A percentile compares a stretch with the other conserved stretches of the same genome.
Conservation (phyloP, 2,888 invertebrate genomes). For the Yponomeuta plumbellus region DNA sequence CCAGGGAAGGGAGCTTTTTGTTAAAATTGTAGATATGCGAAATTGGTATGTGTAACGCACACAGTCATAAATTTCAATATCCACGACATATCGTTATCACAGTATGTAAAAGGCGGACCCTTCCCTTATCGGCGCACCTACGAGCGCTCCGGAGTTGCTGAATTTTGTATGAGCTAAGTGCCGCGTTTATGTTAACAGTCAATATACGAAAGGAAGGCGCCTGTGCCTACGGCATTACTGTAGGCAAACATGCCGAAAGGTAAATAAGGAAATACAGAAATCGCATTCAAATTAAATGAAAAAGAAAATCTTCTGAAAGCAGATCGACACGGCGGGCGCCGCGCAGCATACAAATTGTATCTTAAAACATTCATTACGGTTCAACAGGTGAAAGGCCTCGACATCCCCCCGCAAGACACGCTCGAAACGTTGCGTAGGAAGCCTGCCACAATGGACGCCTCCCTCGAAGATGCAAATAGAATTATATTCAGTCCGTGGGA, state of each 20-base stretch:
- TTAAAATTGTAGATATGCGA: too few relatives aligned
- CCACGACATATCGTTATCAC: background rate
- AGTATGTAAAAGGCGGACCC: background rate
- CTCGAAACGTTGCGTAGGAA: conserved; percentile 45
- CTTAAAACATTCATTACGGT: conserved; percentile 18
- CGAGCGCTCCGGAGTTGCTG: background rate
- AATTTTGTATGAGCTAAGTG: conserved; percentile 3
- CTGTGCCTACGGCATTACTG: background rate
- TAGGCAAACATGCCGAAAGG: background rate
- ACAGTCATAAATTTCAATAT: background rate
- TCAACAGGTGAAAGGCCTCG: conserved; percentile 63
- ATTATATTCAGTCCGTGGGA: conserved; percentile 75
- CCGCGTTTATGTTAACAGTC: background rate
- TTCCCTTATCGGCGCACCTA: background rate
- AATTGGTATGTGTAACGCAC: background rate
- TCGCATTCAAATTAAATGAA: background rate
- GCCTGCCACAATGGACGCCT: conserved; percentile 62
- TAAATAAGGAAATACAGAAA: background rate
- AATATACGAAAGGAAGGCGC: background rate
- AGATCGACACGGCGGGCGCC: background rate
- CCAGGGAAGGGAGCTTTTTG: too few relatives aligned
- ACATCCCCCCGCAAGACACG: conserved; percentile 57
- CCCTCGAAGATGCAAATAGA: conserved; percentile 71
- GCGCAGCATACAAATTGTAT: background rate
- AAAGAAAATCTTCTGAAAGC: background rate